phyloP scores from a whole-genome alignment of 2,797 vertebrate genomes.

The Hippoglossus hippoglossus region DNA sequence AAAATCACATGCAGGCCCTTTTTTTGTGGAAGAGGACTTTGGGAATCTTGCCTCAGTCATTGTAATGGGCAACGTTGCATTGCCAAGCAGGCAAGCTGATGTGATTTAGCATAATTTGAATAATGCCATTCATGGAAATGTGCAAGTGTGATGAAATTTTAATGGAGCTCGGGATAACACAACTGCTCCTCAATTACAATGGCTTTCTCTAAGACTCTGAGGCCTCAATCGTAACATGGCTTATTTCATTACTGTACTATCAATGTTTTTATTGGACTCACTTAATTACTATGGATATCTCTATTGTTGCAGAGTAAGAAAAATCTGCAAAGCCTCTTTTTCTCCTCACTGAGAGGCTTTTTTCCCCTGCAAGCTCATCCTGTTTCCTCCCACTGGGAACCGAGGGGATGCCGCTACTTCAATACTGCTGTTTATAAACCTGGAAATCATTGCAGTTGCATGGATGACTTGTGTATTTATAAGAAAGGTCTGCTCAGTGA shows the following conservation, averaged over 20 bases:
- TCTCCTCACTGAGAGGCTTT: conserved; percentile 16
- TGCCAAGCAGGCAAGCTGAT: conserved; percentile 82
- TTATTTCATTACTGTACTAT: conserved; percentile 75
- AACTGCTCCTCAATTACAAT: conserved; percentile 81
- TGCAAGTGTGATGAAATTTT: conserved; percentile 84
- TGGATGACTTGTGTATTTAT: conserved; percentile 49
- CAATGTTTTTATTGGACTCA: conserved; percentile 66
- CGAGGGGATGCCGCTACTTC: conserved; percentile 29
- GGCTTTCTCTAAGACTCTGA: conserved; percentile 58
- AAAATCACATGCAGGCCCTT: conserved; percentile 65
- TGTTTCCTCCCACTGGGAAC: conserved; percentile 27
- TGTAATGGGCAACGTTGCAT: conserved; percentile 79
- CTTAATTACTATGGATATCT: conserved; percentile 69
- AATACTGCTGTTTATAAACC: conserved; percentile 52
- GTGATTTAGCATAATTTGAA: conserved; percentile 88
- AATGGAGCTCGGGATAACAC: conserved; percentile 81
- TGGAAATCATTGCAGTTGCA: conserved; percentile 16
- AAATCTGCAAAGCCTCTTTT: conserved; percentile 30
- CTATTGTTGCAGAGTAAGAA: conserved; percentile 55
- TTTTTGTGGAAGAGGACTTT: conserved; percentile 58
- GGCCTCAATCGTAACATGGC: conserved; percentile 62
- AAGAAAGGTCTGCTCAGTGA: conserved; percentile 41
- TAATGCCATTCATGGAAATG: conserved; percentile 88
- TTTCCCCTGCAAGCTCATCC: conserved; percentile 40
- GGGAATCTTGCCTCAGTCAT: conserved; percentile 78